Percentiles rank a stretch among this genome's conserved stretches.
These are phyloP conservation scores for Drosophila villosipedis DNA, from an alignment of 2,888 invertebrate genomes.

Conservation along the genomic window DNA sequence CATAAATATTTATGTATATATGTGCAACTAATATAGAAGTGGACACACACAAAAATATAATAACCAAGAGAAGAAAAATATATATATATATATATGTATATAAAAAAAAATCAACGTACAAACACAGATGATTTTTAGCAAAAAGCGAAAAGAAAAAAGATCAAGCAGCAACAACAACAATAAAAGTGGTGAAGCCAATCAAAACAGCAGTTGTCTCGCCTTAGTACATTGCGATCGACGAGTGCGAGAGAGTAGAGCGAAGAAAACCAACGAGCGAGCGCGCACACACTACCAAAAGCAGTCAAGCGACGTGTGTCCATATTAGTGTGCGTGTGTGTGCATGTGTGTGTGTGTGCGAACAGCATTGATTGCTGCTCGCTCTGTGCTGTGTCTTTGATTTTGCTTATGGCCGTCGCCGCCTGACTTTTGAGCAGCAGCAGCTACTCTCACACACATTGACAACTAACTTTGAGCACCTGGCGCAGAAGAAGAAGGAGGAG, in stretches of 20 bases:
- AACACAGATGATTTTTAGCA: constrained; percentile 82
- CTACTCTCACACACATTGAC: constrained; percentile 44
- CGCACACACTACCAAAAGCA: constrained; percentile 62
- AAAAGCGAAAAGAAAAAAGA: constrained; percentile 71
- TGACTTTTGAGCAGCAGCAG: constrained; percentile 64
- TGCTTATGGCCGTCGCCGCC: constrained; percentile 65
- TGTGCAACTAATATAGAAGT: constrained; percentile 70
- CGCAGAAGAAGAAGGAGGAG: constrained; percentile 59
- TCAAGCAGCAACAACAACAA: constrained; percentile 64
- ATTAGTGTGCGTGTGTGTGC: constrained; percentile 44
- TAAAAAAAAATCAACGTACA: constrained; percentile 68
- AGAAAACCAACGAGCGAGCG: constrained; percentile 47
- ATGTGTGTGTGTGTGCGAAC: constrained; percentile 40
- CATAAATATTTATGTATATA: constrained; percentile 39
- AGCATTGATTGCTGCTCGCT: constrained; percentile 62
- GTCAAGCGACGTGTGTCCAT: constrained; percentile 69
- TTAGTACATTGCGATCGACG: constrained; percentile 52
- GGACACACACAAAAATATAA: constrained; percentile 68
- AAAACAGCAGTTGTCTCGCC: constrained; percentile 78
- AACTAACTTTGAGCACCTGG: constrained; percentile 64
- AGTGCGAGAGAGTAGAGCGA: constrained; percentile 46
- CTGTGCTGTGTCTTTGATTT: constrained; percentile 69
- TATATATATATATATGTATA: constrained; percentile 34
- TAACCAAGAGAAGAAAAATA: constrained; percentile 58
- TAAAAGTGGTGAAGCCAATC: constrained; percentile 67